Evolutionary conservation across 2,797 vertebrate species (phyloP).

Genomic region (Rhinoraja longicauda): DNA sequence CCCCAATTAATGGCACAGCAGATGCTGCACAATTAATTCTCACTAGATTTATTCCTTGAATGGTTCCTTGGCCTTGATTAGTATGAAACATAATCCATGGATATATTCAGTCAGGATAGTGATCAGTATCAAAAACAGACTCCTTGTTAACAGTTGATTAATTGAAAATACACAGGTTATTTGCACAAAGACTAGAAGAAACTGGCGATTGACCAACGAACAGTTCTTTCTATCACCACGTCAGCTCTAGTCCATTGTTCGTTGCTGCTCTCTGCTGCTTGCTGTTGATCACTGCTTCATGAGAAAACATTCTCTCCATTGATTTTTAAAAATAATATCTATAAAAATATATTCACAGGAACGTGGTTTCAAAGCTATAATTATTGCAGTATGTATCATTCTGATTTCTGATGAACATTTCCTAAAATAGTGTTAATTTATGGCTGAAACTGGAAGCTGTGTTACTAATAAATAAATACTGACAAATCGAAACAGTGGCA

Average conservation of each 20-base stretch:
- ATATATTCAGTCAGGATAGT: neutral
- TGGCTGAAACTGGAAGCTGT: neutral
- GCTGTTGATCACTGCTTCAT: neutral
- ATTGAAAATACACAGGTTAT: neutral
- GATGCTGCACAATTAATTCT: neutral
- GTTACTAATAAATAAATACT: neutral
- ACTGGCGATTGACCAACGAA: neutral
- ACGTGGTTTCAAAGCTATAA: neutral
- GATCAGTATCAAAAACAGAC: neutral
- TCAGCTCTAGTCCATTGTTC: conserved; percentile 7
- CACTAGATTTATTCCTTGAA: neutral
- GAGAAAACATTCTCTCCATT: neutral
- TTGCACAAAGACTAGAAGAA: neutral
- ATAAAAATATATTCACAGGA: neutral
- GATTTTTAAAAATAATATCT: neutral
- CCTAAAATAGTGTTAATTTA: neutral
- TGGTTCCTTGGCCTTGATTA: neutral
- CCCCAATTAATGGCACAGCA: neutral
- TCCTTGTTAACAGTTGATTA: neutral
- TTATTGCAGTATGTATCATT: neutral
- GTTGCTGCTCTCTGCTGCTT: conserved; percentile 34
- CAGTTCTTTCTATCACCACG: neutral
- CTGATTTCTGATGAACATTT: neutral
- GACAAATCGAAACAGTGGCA: neutral
- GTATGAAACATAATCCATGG: neutral